Base-by-base conservation (phyloP, 64 coral and sea anemone species). In the Hydrozoanthus tunicans region DNA sequence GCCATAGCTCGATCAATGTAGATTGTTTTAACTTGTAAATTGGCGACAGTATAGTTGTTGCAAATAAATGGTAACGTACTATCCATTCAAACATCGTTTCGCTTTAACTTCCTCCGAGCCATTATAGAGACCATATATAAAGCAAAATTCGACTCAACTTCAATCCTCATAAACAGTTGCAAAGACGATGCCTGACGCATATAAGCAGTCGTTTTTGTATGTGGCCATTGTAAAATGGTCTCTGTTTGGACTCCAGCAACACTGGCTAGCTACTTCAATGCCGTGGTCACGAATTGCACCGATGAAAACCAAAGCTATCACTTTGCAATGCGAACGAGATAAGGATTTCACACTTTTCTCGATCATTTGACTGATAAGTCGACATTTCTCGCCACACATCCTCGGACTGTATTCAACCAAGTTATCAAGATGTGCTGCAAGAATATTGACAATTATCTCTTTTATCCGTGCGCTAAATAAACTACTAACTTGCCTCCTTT, bases 141-240 rank as follows among this genome's bases (percentile, higher is more conserved):
- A 43, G 32, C 32, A 43, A 43, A 43, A 43, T 2, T 43, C 32
- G 32, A 43, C 32, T 43, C 32, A 32, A 32, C 4, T 74, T 26
- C 59, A 88, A 59, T 75, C 69, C 12, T 88, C 84, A 17, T 59
- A 88, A 58, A 94, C 32, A 56, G 92, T 97, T 4, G 95, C 89
- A 83, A 97, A 97, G 2, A 97, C 95, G 70, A 94, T 94, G 26
- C 77, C 95, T 0, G 95, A 94, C 4, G 95, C 95, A 58, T 89
- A 92, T 25, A 97, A 64, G 20, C 77, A 91, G 14, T 94, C 90
- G 4, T 91, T 97, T 14, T 73, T 81, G 62, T 77, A 92, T 3
- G 92, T 97, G n/a, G 89, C 95, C 95, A 97, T 97, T 61, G 89
- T 73, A 52, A 97, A 97, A 51, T 77, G 70, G 67, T 97, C 95